Evolutionary conservation across 2,797 vertebrate genomes (phyloP).

Genomic region (Myotis myotis): DNA sequence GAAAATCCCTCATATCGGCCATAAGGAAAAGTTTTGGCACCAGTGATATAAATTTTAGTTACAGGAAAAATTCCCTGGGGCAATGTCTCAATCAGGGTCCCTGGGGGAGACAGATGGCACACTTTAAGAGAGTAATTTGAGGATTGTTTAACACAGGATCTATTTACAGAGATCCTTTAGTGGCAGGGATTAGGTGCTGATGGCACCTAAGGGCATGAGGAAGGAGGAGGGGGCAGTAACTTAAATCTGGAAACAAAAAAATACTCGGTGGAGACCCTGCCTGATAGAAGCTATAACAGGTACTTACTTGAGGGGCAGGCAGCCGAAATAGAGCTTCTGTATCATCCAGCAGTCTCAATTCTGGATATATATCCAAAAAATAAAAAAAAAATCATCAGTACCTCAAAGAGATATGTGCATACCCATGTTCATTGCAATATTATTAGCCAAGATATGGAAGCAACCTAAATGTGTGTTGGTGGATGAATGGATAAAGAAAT

Average conservation of each 20-base stretch:
- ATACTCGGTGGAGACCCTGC: neutral
- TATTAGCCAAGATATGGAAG: neutral
- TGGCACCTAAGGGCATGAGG: neutral
- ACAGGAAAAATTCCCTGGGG: constrained; percentile 27
- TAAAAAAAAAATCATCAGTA: neutral
- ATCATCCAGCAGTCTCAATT: neutral
- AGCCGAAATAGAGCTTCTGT: neutral
- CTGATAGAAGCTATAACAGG: neutral
- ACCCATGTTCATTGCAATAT: neutral
- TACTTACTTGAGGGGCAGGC: neutral
- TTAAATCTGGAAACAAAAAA: neutral
- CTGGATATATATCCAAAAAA: neutral
- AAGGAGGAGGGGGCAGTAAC: neutral
- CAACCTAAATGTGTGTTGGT: neutral
- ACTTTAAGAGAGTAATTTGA: constrained; percentile 55
- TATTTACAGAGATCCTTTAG: neutral
- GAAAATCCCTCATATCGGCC: constrained; percentile 25
- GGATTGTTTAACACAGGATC: constrained; percentile 40
- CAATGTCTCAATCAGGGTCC: neutral
- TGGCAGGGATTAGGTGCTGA: neutral
- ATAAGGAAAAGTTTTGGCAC: constrained; percentile 23
- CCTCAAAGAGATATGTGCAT: neutral
- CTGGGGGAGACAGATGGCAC: constrained; percentile 56
- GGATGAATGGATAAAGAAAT: neutral
- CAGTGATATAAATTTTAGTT: constrained; percentile 56